Evolutionary conservation across 2,888 invertebrate genomes (phyloP).

Genomic region (Melanostoma mellinum): DNA sequence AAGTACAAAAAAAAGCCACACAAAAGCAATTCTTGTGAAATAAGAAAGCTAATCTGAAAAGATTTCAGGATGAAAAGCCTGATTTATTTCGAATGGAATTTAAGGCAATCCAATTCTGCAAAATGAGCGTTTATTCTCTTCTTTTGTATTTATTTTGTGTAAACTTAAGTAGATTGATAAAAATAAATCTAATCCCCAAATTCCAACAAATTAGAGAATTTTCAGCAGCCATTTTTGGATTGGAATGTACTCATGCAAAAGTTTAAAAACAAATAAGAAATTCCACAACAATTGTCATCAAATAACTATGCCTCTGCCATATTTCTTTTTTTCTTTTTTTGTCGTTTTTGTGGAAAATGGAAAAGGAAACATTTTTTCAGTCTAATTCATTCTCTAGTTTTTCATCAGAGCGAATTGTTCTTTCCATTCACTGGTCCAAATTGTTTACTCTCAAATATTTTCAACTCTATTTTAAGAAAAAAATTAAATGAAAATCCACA

Average conservation of each 20-base stretch:
- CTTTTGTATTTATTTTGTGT: slow-evolving; percentile 6
- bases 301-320: not conserved
- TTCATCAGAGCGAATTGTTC: slow-evolving; percentile 5
- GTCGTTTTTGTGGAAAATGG: not conserved
- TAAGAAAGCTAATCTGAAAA: not conserved
- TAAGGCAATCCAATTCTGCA: not conserved
- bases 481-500: not conserved
- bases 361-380: not conserved
- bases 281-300: not conserved
- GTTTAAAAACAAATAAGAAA: not conserved
- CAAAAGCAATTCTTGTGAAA: not conserved
- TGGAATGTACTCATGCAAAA: slow-evolving; percentile 6
- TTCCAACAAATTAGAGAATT: not conserved
- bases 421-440: slow-evolving; percentile 33
- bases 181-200: slow-evolving; percentile 3
- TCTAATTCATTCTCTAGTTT: slow-evolving; percentile 19
- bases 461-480: slow-evolving; percentile 2
- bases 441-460: slow-evolving; percentile 16
- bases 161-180: slow-evolving; percentile 14
- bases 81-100: slow-evolving; percentile 1
- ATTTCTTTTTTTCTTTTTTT: not conserved
- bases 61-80: not conserved
- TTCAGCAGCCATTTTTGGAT: not conserved
- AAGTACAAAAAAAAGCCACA: not conserved
- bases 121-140: not conserved